phyloP scores from a whole-genome alignment of 1,140 invertebrate species.

The Laupala kohalensis region DNA sequence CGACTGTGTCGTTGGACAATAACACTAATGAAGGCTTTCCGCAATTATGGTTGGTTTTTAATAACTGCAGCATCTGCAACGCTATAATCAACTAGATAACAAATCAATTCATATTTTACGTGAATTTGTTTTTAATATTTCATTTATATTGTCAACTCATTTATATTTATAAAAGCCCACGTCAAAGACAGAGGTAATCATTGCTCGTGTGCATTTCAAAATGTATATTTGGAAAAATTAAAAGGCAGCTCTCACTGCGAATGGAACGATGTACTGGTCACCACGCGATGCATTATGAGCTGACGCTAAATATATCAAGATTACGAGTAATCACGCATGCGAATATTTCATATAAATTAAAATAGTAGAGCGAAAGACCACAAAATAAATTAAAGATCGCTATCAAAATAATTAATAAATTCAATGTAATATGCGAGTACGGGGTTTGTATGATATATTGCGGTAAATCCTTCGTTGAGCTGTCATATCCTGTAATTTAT shows the following conservation, averaged over 20 bases:
- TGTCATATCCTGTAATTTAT: not conserved
- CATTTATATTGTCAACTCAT: not conserved
- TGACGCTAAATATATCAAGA: not conserved
- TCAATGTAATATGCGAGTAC: not conserved
- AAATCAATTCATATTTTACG: not conserved
- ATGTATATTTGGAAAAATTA: not conserved
- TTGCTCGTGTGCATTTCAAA: not conserved
- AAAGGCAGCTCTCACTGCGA: not conserved
- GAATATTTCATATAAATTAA: not conserved
- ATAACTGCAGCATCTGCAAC: not conserved
- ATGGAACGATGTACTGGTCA: not conserved
- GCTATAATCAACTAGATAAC: not conserved
- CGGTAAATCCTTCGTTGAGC: not conserved
- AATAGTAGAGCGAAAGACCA: not conserved
- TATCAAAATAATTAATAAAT: not conserved
- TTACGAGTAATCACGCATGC: not conserved
- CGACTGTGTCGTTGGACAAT: not conserved
- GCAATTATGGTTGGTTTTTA: not conserved
- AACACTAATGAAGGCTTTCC: not conserved
- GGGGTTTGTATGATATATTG: not conserved
- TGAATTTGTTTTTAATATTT: not conserved
- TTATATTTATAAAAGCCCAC: not conserved
- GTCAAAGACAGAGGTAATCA: not conserved
- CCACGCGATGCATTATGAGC: not conserved
- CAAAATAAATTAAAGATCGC: not conserved